Conservation (phyloP, 2,888 invertebrate species). For the Dryomyza anilis region DNA sequence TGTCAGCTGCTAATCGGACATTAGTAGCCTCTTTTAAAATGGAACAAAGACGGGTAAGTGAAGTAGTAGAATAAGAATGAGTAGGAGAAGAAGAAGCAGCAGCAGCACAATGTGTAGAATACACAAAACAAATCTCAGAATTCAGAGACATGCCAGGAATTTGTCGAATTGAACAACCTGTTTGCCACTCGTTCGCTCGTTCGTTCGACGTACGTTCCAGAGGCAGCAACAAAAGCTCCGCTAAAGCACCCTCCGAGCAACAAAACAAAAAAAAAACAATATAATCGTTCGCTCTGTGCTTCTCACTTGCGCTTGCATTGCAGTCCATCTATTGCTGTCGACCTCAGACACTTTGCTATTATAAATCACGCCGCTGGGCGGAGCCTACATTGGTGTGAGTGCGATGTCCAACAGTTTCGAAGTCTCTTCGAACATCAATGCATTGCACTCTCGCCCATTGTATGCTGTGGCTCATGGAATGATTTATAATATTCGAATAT, state of each 20-base stretch:
- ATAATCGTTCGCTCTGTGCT: not conserved
- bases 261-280: not conserved
- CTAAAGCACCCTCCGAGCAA: not conserved
- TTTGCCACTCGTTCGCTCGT: constrained; percentile 38
- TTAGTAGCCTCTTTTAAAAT: constrained; percentile 51
- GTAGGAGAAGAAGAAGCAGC: not conserved
- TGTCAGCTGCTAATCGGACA: constrained; percentile 50
- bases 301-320: constrained; percentile 28
- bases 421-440: constrained; percentile 34
- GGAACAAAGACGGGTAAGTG: constrained; percentile 40
- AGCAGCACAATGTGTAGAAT: constrained; percentile 4
- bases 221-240: not conserved
- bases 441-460: constrained; percentile 34
- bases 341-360: constrained; percentile 44
- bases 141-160: not conserved
- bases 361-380: constrained; percentile 52
- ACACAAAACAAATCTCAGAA: constrained; percentile 17
- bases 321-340: constrained; percentile 42
- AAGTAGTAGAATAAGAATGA: not conserved
- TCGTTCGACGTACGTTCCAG: not conserved
- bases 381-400: constrained; percentile 38
- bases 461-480: constrained; percentile 33
- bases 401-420: constrained; percentile 37
- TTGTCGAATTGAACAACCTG: constrained; percentile 42
- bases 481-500: constrained; percentile 55